phyloP scores from a whole-genome alignment of 2,797 vertebrate species.

The Buceros bicornis region DNA sequence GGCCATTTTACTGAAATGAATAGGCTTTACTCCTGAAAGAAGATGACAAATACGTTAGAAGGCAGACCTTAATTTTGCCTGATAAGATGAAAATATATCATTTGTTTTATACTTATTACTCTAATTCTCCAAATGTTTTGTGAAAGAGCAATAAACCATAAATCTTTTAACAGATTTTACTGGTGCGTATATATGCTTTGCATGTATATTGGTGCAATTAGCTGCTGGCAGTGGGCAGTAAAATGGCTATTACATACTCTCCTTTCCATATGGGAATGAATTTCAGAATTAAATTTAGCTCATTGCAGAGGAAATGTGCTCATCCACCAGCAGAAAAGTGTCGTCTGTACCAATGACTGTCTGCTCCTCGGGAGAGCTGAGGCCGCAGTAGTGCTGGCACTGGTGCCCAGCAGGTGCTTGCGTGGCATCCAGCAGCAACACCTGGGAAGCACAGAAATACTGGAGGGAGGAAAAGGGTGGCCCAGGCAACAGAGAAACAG shows the following conservation, averaged over 20 bases:
- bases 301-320: background rate
- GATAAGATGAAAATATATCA: background rate
- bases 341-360: background rate
- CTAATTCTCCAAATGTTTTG: slow-evolving; percentile 44
- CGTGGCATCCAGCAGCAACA: accelerated
- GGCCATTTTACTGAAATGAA: slow-evolving; percentile 8
- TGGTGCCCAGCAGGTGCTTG: background rate
- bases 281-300: slow-evolving; percentile 18
- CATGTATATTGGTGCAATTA: slow-evolving; percentile 35
- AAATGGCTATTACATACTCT: background rate
- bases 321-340: background rate
- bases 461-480: background rate
- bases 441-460: background rate
- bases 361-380: background rate
- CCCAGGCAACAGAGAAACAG: background rate
- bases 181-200: background rate
- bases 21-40: slow-evolving; percentile 26
- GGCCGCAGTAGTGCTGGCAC: background rate
- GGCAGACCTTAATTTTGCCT: background rate
- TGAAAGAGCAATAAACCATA: slow-evolving; percentile 15
- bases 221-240: slow-evolving; percentile 11
- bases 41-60: background rate
- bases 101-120: slow-evolving; percentile 40
- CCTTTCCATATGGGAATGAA: slow-evolving; percentile 8
- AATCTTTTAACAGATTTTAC: slow-evolving; percentile 37